Conservation (phyloP, 1,140 invertebrate genomes). For the Metopolophium dirhodum region DNA sequence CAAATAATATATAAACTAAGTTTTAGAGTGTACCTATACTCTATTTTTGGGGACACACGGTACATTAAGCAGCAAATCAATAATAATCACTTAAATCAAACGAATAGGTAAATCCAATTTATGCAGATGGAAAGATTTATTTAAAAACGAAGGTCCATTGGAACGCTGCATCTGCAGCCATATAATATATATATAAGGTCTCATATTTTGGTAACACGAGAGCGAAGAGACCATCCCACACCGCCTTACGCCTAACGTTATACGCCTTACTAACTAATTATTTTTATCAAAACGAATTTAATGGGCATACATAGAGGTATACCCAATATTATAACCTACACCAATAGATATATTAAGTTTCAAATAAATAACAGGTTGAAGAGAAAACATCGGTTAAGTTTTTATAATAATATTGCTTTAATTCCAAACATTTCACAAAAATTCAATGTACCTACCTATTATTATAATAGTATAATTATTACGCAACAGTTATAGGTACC, state of each 20-base stretch:
- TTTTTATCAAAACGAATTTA: conserved; percentile 1
- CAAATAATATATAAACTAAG: no score
- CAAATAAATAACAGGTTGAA: neutral
- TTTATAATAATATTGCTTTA: neutral
- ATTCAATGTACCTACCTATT: no score
- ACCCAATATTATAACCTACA: neutral
- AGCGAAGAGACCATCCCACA: neutral
- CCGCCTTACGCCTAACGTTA: neutral
- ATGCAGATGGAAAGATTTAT: neutral
- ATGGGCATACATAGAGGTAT: neutral
- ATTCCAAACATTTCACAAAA: neutral
- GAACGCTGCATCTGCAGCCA: neutral
- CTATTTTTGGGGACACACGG: no score
- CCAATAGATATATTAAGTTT: neutral
- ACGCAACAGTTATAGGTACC: neutral
- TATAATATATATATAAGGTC: neutral
- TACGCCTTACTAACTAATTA: neutral
- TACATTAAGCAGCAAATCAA: no score
- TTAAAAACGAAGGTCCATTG: neutral
- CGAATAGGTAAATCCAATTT: neutral
- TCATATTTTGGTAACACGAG: neutral
- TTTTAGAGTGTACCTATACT: no score
- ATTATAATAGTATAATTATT: neutral
- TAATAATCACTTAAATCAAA: no score
- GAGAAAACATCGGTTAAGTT: neutral